phyloP scores from a whole-genome alignment of 2,113 vertebrate species.

The Campylomormyrus numenius region DNA sequence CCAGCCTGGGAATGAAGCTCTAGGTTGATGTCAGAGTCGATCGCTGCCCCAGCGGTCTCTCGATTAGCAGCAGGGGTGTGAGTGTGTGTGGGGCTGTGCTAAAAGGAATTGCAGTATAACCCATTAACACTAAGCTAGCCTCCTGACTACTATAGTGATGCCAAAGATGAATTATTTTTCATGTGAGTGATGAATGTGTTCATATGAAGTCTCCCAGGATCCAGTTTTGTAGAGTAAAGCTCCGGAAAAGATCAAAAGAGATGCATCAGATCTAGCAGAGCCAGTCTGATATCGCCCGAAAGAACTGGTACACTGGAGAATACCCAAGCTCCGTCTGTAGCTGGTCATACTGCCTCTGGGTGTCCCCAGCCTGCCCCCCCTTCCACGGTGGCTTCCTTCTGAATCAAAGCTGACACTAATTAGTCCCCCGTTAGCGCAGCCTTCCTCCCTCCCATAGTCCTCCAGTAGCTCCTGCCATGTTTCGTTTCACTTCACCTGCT shows the following conservation, averaged over 20 bases:
- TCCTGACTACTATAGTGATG: not conserved
- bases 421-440: not conserved
- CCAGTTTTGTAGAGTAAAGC: not conserved
- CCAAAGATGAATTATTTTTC: not conserved
- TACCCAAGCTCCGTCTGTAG: not conserved
- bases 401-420: not conserved
- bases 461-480: not conserved
- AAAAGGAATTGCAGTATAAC: not conserved
- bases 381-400: not conserved
- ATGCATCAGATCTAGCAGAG: not conserved
- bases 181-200: not conserved
- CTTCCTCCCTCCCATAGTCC: not conserved
- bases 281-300: not conserved
- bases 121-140: not conserved
- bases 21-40: not conserved
- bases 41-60: not conserved
- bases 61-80: not conserved
- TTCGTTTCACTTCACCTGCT: not conserved
- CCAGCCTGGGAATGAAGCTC: not conserved
- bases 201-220: not conserved
- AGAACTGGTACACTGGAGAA: not conserved
- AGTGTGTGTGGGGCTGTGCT: not conserved
- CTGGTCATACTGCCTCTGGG: not conserved
- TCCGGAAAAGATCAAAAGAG: not conserved
- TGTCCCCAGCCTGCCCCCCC: not conserved